These are phyloP conservation scores for Drosophila heteroneura DNA, from an alignment of 2,888 invertebrate species.

Conservation along the genomic window DNA sequence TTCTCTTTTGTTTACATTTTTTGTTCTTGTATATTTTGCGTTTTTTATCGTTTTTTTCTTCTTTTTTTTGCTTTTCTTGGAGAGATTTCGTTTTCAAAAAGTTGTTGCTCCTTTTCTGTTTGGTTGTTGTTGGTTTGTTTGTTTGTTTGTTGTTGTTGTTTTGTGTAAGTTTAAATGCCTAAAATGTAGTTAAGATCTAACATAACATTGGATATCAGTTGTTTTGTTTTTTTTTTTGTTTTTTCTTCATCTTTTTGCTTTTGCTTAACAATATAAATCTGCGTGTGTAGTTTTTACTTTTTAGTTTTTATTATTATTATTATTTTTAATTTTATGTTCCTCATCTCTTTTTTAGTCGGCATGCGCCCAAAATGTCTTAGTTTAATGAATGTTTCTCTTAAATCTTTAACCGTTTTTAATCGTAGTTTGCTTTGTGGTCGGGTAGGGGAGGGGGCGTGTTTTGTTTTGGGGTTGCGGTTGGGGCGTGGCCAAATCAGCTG, in stretches of 20 bases:
- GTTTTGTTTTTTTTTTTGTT: slow-evolving; percentile 42
- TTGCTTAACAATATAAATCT: slow-evolving; percentile 70
- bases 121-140: slow-evolving; percentile 54
- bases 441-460: slow-evolving; percentile 18
- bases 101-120: slow-evolving; percentile 63
- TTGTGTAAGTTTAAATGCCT: slow-evolving; percentile 71
- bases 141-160: slow-evolving; percentile 49
- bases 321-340: slow-evolving; percentile 40
- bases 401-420: slow-evolving; percentile 68
- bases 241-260: slow-evolving; percentile 31
- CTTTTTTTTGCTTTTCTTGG: slow-evolving; percentile 53
- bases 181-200: slow-evolving; percentile 76
- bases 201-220: slow-evolving; percentile 75
- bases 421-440: slow-evolving; percentile 72
- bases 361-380: slow-evolving; percentile 75
- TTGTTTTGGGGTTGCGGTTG: slow-evolving; percentile 1
- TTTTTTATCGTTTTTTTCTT: slow-evolving; percentile 36
- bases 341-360: slow-evolving; percentile 57
- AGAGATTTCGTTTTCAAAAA: slow-evolving; percentile 81
- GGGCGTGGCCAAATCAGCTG: slow-evolving; percentile 57
- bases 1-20: slow-evolving; percentile 58
- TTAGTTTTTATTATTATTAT: slow-evolving; percentile 31
- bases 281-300: slow-evolving; percentile 48
- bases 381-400: slow-evolving; percentile 70
- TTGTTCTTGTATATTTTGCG: slow-evolving; percentile 50